Percentiles rank a stretch among this genome's conserved stretches.
Evolutionary conservation across 1,140 invertebrate species (phyloP).

Genomic region (Onthophagus taurus): DNA sequence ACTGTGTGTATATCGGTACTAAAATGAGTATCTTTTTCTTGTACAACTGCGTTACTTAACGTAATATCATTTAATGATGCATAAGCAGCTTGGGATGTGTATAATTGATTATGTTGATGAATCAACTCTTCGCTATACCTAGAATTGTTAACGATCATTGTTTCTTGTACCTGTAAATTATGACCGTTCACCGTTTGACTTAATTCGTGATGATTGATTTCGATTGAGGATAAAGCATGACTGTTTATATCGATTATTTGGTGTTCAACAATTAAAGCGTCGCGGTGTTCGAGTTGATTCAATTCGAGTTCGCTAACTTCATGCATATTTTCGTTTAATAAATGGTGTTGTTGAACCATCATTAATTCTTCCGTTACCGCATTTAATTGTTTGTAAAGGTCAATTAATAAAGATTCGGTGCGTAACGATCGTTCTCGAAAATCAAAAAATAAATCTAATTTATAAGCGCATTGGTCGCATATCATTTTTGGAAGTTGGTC

Average conservation of each 20-base stretch:
- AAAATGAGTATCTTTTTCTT: constrained; percentile 3
- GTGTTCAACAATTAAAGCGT: constrained; percentile 27
- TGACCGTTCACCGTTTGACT: constrained; percentile 30
- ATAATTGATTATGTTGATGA: constrained; percentile 4
- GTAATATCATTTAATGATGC: constrained; percentile 6
- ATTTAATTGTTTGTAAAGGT: constrained; percentile 41
- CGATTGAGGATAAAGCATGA: constrained; percentile 28
- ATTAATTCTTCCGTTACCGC: constrained; percentile 27
- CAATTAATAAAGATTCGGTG: constrained; percentile 45
- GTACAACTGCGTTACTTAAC: neutral
- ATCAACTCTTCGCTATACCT: constrained; percentile 12
- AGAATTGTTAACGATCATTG: constrained; percentile 17
- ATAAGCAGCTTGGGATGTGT: neutral
- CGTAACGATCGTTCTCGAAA: constrained; percentile 48
- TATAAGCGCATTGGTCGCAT: constrained; percentile 49
- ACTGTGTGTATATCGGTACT: neutral
- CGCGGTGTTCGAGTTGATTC: constrained; percentile 22
- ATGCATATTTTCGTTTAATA: constrained; percentile 21
- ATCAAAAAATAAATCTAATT: constrained; percentile 48
- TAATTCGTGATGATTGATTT: constrained; percentile 29
- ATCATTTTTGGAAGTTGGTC: constrained; percentile 52
- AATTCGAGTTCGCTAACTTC: constrained; percentile 27
- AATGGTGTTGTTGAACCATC: constrained; percentile 28
- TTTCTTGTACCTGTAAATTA: constrained; percentile 22
- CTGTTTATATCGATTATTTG: constrained; percentile 26